Evolutionary conservation across 2,888 invertebrate species (phyloP).

Genomic region (Calliphora vomitoria): DNA sequence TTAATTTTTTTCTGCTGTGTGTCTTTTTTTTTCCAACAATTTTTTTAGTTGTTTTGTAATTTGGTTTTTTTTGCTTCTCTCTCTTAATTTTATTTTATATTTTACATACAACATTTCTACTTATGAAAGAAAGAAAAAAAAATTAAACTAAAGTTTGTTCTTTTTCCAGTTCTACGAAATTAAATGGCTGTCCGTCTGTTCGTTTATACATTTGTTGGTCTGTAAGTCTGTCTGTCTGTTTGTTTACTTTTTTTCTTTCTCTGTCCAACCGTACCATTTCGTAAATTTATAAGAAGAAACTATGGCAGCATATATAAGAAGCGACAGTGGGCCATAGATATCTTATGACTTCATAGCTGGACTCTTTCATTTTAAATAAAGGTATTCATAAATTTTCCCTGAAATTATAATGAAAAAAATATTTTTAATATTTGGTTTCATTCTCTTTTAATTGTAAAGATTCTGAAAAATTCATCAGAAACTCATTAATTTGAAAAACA

Average conservation of each 20-base stretch:
- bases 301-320: neutral
- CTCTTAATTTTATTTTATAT: conserved; percentile 62
- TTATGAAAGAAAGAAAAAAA: conserved; percentile 1
- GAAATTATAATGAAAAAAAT: too few relatives aligned
- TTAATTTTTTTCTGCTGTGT: conserved; percentile 64
- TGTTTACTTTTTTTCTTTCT: conserved; percentile 44
- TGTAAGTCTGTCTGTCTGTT: conserved; percentile 14
- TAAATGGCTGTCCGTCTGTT: conserved; percentile 58
- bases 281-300: conserved; percentile 43
- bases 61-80: conserved; percentile 46
- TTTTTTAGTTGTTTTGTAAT: conserved; percentile 46
- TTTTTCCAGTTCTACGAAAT: conserved; percentile 72
- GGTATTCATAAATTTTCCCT: too few relatives aligned
- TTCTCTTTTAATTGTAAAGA: too few relatives aligned
- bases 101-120: conserved; percentile 68
- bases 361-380: neutral
- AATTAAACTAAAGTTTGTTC: conserved; percentile 55
- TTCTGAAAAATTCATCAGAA: too few relatives aligned
- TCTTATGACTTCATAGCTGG: too few relatives aligned
- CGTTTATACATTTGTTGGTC: conserved; percentile 6
- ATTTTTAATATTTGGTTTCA: too few relatives aligned
- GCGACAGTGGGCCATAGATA: conserved; percentile 33
- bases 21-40: conserved; percentile 53
- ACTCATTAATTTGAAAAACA: too few relatives aligned
- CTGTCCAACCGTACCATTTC: conserved; percentile 58